Percentiles rank a stretch among this genome's conserved stretches.
Evolutionary conservation across 2,113 vertebrate species (phyloP).

Genomic region (Nibea albiflora): DNA sequence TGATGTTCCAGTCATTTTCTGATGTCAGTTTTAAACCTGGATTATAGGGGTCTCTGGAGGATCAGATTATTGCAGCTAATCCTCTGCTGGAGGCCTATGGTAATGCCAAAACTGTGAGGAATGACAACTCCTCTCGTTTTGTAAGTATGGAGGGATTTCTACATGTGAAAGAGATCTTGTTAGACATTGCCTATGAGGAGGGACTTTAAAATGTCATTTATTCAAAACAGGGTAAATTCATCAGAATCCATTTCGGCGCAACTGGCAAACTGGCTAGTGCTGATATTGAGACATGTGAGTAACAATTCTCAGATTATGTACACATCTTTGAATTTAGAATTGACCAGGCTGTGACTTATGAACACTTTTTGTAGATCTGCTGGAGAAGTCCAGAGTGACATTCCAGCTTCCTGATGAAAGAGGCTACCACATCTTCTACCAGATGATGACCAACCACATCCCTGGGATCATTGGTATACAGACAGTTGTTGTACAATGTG

Average conservation of each 20-base stretch:
- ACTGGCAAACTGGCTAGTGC: constrained; percentile 76
- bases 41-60: constrained; percentile 70
- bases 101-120: constrained; percentile 77
- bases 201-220: background rate
- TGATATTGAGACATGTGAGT: constrained; percentile 64
- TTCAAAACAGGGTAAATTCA: constrained; percentile 77
- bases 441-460: constrained; percentile 78
- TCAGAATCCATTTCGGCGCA: constrained; percentile 73
- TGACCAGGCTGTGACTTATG: background rate
- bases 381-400: constrained; percentile 78
- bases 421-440: constrained; percentile 79
- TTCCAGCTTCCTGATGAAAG: constrained; percentile 76
- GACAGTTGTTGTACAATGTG: background rate
- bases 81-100: constrained; percentile 76
- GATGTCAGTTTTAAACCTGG: background rate
- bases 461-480: constrained; percentile 70
- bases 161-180: background rate
- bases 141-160: constrained; percentile 59
- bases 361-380: constrained; percentile 67
- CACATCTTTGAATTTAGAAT: background rate
- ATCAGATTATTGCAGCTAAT: constrained; percentile 77
- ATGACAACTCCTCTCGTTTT: constrained; percentile 79
- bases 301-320: background rate
- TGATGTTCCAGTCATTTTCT: background rate
- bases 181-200: background rate